A percentile compares a stretch with the other conserved stretches of the same genome.
phyloP scores from a whole-genome alignment of 2,113 vertebrate genomes.

The Mustela nigripes region DNA sequence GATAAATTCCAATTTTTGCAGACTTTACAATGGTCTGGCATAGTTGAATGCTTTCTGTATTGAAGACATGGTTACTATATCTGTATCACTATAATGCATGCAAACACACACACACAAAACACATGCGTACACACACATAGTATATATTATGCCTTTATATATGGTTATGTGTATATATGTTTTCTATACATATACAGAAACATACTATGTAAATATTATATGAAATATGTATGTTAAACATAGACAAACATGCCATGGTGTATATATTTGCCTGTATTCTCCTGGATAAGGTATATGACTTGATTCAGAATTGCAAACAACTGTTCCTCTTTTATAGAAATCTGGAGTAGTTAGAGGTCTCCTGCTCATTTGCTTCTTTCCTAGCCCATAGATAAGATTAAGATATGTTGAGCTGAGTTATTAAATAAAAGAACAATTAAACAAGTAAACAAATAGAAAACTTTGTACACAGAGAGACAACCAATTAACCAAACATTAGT shows the following conservation, averaged over 20 bases:
- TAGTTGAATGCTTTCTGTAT: neutral
- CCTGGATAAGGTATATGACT: neutral
- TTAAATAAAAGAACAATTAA: neutral
- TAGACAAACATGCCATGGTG: neutral
- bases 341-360: neutral
- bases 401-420: neutral
- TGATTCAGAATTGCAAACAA: neutral
- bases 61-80: neutral
- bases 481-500: neutral
- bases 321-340: neutral
- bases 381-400: neutral
- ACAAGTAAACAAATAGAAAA: neutral
- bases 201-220: neutral
- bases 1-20: neutral
- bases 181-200: neutral
- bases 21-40: neutral
- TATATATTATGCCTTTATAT: neutral
- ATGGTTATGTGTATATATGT: neutral
- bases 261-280: neutral
- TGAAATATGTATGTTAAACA: neutral
- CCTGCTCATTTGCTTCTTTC: neutral
- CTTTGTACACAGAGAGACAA: neutral
- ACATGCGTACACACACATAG: neutral
- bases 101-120: neutral
- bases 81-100: too few relatives aligned